Evolutionary conservation across 2,888 invertebrate genomes (phyloP).

Genomic region (Chymomyza amoena): DNA sequence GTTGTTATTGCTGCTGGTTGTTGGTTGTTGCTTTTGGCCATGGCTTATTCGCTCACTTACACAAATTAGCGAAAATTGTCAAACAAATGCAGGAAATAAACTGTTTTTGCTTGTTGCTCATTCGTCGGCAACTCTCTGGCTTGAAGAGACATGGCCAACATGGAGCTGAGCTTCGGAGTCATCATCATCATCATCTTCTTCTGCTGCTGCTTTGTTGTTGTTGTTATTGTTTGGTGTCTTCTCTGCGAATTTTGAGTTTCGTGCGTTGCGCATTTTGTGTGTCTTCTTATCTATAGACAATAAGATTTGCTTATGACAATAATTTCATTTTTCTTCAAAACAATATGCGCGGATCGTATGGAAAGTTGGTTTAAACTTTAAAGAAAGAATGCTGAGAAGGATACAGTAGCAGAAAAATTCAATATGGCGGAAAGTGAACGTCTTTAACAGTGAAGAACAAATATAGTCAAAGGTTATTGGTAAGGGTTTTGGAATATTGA

Average conservation of each 20-base stretch:
- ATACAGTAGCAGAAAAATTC: background rate
- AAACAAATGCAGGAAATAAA: conserved; percentile 56
- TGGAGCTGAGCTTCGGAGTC: background rate
- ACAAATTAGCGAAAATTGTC: conserved; percentile 67
- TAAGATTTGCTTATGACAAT: conserved; percentile 56
- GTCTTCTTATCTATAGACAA: conserved; percentile 47
- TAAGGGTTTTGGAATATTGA: too few relatives aligned
- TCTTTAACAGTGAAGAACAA: too few relatives aligned
- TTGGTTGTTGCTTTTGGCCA: conserved; percentile 37
- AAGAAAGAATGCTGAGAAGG: background rate
- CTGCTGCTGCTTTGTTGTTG: background rate
- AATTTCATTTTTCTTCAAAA: conserved; percentile 30
- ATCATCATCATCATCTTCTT: background rate
- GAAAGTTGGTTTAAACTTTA: background rate
- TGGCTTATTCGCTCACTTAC: conserved; percentile 23
- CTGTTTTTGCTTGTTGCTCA: background rate
- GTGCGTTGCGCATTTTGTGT: conserved; percentile 50
- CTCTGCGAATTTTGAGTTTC: conserved; percentile 22
- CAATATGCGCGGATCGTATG: background rate
- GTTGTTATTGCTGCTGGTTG: conserved; percentile 10
- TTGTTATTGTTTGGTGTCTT: conserved; percentile 1
- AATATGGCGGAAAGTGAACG: too few relatives aligned
- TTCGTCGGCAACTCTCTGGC: background rate
- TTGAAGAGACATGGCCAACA: conserved; percentile 4
- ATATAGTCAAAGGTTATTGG: too few relatives aligned